A percentile compares a stretch with the other conserved stretches of the same genome.
These are phyloP conservation scores for Archocentrus centrarchus DNA, from an alignment of 2,113 vertebrate species.

Conservation along the genomic window DNA sequence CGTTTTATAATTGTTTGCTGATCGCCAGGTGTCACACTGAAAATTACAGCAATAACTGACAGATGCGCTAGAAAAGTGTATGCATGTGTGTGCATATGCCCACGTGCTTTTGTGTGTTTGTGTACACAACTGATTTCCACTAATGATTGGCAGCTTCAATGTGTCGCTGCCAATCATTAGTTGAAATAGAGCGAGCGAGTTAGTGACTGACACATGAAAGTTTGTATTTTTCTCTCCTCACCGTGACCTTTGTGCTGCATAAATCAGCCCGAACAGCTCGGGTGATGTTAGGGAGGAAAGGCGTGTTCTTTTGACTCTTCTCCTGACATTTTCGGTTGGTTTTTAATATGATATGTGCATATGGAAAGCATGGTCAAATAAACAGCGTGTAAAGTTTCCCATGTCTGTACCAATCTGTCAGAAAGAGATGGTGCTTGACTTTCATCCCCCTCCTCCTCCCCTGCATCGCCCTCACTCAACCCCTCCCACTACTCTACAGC, in stretches of 20 bases:
- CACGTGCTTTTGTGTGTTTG: background rate
- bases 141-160: too few relatives aligned
- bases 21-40: constrained; percentile 58
- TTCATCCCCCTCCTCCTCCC: constrained; percentile 29
- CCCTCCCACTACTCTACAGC: constrained; percentile 16
- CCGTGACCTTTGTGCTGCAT: constrained; percentile 60
- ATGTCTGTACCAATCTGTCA: constrained; percentile 77
- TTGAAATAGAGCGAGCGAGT: background rate
- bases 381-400: constrained; percentile 75
- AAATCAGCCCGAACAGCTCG: constrained; percentile 64
- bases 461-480: background rate
- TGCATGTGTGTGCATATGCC: background rate
- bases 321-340: constrained; percentile 67
- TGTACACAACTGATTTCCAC: too few relatives aligned
- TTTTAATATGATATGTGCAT: constrained; percentile 72
- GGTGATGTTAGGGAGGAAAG: constrained; percentile 66
- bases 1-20: constrained; percentile 64
- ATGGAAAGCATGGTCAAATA: constrained; percentile 76
- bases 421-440: constrained; percentile 59
- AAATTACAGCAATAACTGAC: constrained; percentile 40
- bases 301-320: constrained; percentile 61
- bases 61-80: constrained; percentile 7
- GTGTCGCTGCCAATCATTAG: constrained; percentile 3
- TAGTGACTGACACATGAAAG: constrained; percentile 57
- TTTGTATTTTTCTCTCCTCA: constrained; percentile 31